Percentiles rank a stretch among this genome's conserved stretches.
phyloP scores from a whole-genome alignment of 2,797 vertebrate genomes.

The Catostomus latipinnis region DNA sequence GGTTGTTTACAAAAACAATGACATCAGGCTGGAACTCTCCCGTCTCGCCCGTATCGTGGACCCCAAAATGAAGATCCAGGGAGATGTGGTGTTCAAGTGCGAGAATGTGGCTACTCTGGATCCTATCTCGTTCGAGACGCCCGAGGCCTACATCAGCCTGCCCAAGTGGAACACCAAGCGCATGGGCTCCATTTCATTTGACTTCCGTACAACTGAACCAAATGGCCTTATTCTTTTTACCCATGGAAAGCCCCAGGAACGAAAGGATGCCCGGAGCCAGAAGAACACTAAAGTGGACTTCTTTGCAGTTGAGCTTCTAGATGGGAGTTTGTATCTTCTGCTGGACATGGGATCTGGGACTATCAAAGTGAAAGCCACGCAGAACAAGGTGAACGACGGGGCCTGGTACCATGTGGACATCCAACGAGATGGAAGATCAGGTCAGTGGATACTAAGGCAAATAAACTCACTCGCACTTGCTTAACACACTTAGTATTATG shows the following conservation, averaged over 20 bases:
- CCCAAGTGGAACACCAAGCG: conserved; percentile 99
- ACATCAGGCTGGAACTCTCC: conserved; percentile 96
- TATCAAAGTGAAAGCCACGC: conserved; percentile 97
- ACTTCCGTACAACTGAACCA: conserved; percentile 96
- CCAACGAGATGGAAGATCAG: conserved; percentile 95
- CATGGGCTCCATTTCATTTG: conserved; percentile 98
- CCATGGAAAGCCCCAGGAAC: conserved; percentile 94
- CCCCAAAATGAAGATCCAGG: conserved; percentile 99
- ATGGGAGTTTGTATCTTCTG: conserved; percentile 93
- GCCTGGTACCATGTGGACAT: conserved; percentile 99
- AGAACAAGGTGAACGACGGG: conserved; percentile 97
- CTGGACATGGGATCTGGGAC: conserved; percentile 99
- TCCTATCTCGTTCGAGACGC: conserved; percentile 97
- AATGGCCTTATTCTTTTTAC: conserved; percentile 98
- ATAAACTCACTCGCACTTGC: not conserved
- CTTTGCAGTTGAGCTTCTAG: conserved; percentile 96
- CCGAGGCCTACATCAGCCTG: conserved; percentile 95
- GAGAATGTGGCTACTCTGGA: conserved; percentile 97
- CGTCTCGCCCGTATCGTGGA: conserved; percentile 94
- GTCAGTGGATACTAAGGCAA: conserved; percentile 70
- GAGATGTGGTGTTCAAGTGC: conserved; percentile 94
- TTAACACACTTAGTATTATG: not conserved
- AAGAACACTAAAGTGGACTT: conserved; percentile 99
- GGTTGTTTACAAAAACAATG: conserved; percentile 99
- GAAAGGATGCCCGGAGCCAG: conserved; percentile 91